Conservation (phyloP, 2,797 vertebrate genomes). For the Epinephelus malabaricus region DNA sequence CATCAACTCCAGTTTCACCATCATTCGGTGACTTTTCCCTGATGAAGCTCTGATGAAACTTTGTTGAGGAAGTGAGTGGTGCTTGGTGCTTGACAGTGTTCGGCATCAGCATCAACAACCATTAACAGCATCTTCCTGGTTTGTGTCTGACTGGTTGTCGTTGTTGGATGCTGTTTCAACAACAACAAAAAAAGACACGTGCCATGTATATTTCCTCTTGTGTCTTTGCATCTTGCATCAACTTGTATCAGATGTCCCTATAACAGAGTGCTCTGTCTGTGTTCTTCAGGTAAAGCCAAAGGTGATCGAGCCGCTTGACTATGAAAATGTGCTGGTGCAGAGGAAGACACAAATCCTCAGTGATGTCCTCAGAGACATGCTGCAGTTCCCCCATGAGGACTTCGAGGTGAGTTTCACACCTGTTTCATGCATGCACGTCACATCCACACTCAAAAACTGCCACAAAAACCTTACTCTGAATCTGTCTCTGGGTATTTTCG, state of each 20-base stretch:
- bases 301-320: constrained; percentile 97
- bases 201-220: not conserved
- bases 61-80: not conserved
- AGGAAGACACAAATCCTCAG: constrained; percentile 98
- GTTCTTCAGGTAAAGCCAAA: constrained; percentile 94
- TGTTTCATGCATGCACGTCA: not conserved
- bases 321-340: constrained; percentile 98
- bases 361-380: constrained; percentile 96
- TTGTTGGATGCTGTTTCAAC: not conserved
- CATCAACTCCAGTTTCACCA: fast-evolving
- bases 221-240: not conserved
- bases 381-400: constrained; percentile 97
- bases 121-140: not conserved
- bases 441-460: not conserved
- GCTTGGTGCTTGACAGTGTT: not conserved
- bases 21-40: not conserved
- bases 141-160: not conserved
- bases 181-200: not conserved
- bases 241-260: too few relatives aligned
- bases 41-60: not conserved
- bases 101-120: not conserved
- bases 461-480: not conserved
- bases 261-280: not conserved
- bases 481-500: not conserved
- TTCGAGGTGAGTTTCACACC: constrained; percentile 89